These are phyloP conservation scores for Volucella bombylans DNA, from an alignment of 2,888 invertebrate species.

Conservation along the genomic window DNA sequence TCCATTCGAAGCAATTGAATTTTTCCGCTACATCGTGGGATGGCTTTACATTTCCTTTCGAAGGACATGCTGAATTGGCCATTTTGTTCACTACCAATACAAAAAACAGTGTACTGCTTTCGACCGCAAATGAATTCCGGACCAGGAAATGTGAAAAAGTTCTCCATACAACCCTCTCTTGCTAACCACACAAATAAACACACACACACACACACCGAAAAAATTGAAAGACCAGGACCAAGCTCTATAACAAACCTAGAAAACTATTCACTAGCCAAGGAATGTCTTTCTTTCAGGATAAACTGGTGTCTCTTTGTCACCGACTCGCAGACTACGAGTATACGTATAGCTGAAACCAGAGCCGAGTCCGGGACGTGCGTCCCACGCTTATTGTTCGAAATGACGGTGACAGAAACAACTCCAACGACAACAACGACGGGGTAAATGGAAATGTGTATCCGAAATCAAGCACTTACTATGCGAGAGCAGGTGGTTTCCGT, in stretches of 20 bases:
- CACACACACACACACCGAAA: neutral
- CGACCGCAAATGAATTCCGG: constrained; percentile 65
- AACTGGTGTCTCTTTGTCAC: constrained; percentile 21
- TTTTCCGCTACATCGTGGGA: constrained; percentile 65
- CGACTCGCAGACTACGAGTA: neutral
- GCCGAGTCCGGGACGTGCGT: constrained; percentile 5
- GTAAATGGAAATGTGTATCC: constrained; percentile 46
- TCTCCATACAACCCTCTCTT: neutral
- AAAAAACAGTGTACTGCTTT: constrained; percentile 27
- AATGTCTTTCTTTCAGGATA: constrained; percentile 48
- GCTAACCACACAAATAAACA: neutral
- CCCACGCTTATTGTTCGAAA: constrained; percentile 13
- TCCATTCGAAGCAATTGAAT: constrained; percentile 67
- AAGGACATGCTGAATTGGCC: constrained; percentile 39
- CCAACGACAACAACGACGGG: neutral
- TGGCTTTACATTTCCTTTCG: constrained; percentile 58
- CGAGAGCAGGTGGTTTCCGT: constrained; percentile 61
- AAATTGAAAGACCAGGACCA: no score
- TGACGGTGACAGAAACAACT: neutral
- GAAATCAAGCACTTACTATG: constrained; percentile 51
- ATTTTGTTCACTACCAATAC: constrained; percentile 11
- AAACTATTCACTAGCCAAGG: constrained; percentile 59
- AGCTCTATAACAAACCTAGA: no score
- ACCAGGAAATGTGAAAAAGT: constrained; percentile 10
- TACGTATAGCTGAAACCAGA: neutral